Conservation (phyloP, 2,113 vertebrate genomes). For the Eulemur macaco region DNA sequence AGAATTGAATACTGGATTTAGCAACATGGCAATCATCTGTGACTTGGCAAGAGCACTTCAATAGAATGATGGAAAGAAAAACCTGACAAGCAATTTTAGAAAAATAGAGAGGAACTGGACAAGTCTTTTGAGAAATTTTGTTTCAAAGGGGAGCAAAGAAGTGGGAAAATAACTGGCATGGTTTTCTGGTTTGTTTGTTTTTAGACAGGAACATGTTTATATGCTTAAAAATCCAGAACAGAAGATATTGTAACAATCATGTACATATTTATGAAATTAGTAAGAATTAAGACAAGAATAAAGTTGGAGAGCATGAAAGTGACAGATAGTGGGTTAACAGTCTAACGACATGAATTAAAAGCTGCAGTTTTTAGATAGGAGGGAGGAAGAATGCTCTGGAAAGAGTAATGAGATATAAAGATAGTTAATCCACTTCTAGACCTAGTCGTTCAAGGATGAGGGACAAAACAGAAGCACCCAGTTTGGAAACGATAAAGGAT, state of each 20-base stretch:
- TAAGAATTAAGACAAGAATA: not conserved
- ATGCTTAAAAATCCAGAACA: constrained; percentile 1
- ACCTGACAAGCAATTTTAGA: not conserved
- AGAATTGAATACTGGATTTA: not conserved
- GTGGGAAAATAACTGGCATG: not conserved
- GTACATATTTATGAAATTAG: not conserved
- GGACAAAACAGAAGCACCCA: not conserved
- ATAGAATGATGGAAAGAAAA: not conserved
- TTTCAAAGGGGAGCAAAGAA: constrained; percentile 9
- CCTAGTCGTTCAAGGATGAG: not conserved
- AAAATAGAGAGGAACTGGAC: not conserved
- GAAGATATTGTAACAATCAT: constrained; percentile 16
- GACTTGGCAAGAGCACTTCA: not conserved
- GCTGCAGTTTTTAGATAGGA: not conserved
- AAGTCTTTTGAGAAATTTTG: not conserved
- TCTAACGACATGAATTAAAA: not conserved
- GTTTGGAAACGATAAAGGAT: not conserved
- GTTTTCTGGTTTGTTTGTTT: not conserved
- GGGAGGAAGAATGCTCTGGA: not conserved
- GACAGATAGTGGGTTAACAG: not conserved
- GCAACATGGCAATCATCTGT: not conserved
- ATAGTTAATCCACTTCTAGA: not conserved
- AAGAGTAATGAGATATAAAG: not conserved
- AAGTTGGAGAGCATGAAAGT: not conserved
- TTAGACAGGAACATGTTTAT: not conserved